Evolutionary conservation across 2,113 vertebrate species (phyloP).

Genomic region (Lycocorax pyrrhopterus): DNA sequence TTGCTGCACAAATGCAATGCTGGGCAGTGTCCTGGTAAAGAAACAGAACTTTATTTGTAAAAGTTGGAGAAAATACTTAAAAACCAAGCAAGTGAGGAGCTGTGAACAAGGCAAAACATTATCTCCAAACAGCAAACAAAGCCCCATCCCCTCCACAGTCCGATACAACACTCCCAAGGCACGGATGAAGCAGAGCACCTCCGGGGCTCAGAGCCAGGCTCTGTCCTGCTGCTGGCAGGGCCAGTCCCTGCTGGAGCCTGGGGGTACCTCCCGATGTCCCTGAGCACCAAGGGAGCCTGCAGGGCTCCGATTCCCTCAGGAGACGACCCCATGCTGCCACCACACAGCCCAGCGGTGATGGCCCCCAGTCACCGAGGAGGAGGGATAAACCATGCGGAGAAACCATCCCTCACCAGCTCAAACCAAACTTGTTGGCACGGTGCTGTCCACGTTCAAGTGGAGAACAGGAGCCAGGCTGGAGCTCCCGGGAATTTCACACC

Average conservation of each 20-base stretch:
- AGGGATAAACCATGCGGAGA: neutral
- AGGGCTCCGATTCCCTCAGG: neutral
- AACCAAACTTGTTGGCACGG: accelerated
- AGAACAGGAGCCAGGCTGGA: neutral
- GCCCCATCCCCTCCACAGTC: neutral
- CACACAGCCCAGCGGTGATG: neutral
- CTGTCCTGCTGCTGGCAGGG: neutral
- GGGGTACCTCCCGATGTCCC: neutral
- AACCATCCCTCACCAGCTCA: neutral
- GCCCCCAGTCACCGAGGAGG: neutral
- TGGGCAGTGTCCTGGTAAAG: neutral
- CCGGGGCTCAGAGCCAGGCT: neutral
- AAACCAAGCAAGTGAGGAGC: neutral
- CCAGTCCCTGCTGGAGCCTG: neutral
- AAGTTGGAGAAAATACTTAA: neutral
- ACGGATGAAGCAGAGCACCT: neutral
- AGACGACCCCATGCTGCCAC: neutral
- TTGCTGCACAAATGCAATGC: neutral
- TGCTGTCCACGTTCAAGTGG: neutral
- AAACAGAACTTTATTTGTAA: slow-evolving; percentile 11
- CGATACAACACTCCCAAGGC: accelerated
- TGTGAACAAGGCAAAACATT: neutral
- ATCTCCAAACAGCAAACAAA: neutral
- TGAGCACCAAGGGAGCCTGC: neutral
- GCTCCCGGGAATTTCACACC: neutral